Conservation (phyloP, 2,113 vertebrate genomes). For the Lichenostomus cassidix region DNA sequence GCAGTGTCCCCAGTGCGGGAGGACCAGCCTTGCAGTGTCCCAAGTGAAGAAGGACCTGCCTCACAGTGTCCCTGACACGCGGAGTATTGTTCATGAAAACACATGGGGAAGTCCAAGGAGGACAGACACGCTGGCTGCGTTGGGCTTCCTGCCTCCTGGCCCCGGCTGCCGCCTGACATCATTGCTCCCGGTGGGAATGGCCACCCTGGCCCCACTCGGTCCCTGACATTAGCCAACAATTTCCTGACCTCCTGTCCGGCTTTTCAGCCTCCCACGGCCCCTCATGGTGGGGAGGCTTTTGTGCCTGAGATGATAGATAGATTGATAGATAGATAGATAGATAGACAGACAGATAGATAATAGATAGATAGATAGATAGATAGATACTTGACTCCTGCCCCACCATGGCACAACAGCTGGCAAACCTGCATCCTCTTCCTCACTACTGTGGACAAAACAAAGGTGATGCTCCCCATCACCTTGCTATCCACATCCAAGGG, state of each 20-base stretch:
- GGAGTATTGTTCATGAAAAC: not conserved
- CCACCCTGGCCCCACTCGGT: not conserved
- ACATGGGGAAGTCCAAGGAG: not conserved
- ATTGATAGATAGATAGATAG: no score
- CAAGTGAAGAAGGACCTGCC: not conserved
- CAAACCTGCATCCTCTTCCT: not conserved
- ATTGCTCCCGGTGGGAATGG: not conserved
- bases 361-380: no score
- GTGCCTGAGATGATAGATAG: not conserved
- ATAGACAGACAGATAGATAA: no score
- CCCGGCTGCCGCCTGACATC: not conserved
- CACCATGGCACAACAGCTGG: not conserved
- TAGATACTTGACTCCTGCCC: not conserved
- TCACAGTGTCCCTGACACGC: not conserved
- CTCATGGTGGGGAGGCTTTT: not conserved
- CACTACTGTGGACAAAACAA: accelerated
- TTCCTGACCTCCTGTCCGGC: not conserved
- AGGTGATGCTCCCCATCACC: not conserved
- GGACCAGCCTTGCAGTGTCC: not conserved
- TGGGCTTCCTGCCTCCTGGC: conserved; percentile 46
- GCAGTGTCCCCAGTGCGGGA: accelerated
- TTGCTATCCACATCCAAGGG: accelerated
- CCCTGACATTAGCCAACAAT: not conserved
- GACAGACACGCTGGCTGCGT: conserved; percentile 55
- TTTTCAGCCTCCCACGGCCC: not conserved